These are phyloP conservation scores for Esox lucius DNA, from an alignment of 2,797 vertebrate genomes.

Conservation along the genomic window DNA sequence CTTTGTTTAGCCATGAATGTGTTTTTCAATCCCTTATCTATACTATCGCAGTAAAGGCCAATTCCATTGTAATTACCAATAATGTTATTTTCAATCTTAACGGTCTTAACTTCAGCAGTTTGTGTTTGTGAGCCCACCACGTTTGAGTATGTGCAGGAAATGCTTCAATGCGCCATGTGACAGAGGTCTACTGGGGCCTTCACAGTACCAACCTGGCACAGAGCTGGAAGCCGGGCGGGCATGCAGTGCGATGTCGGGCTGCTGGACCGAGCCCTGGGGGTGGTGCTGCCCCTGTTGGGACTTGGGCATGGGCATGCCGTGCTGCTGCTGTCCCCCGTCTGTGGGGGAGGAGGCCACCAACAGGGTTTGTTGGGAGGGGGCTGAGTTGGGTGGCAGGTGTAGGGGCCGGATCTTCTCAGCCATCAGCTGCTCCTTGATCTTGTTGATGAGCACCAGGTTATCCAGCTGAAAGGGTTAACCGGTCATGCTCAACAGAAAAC, in stretches of 20 bases:
- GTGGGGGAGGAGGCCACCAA: conserved; percentile 84
- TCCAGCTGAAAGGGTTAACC: conserved; percentile 86
- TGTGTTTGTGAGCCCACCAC: no score
- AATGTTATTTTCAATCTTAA: no score
- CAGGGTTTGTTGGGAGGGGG: conserved; percentile 90
- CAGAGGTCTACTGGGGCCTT: no score
- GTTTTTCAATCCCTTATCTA: no score
- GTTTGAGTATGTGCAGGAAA: no score
- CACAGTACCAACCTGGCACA: conserved; percentile 78
- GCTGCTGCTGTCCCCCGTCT: conserved; percentile 87
- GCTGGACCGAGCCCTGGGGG: conserved; percentile 87
- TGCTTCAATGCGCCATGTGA: no score
- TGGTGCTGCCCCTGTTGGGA: conserved; percentile 85
- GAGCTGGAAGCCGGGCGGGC: conserved; percentile 91
- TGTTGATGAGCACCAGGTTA: conserved; percentile 99
- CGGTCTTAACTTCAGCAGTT: no score
- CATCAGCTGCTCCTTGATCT: conserved; percentile 99
- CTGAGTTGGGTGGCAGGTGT: conserved; percentile 89
- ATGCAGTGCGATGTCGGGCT: conserved; percentile 91
- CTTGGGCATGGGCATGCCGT: conserved; percentile 88
- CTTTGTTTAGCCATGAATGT: no score
- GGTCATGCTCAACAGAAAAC: conserved; percentile 74
- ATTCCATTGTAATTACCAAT: no score
- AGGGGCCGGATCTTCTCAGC: conserved; percentile 97
- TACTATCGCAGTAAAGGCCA: no score